Base-by-base conservation (phyloP, 2,113 vertebrate species). In the Brachirus orientalis region DNA sequence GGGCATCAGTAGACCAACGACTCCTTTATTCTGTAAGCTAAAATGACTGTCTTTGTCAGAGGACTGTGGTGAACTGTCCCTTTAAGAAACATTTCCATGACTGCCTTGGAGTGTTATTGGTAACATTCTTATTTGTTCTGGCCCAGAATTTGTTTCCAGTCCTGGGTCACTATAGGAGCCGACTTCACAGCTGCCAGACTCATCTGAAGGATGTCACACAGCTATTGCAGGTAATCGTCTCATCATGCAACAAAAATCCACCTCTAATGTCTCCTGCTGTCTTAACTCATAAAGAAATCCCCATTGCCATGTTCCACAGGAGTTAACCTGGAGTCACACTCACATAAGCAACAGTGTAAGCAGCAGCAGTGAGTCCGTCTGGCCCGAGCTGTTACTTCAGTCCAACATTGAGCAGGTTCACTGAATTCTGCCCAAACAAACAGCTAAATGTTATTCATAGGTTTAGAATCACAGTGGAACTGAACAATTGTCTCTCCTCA, bases 401-500 rank as follows among this genome's bases (percentile, higher is more conserved):
- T 70, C 84, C 51, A 93, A 90, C 86, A 91, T 89, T 10, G 88
- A 92, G 64, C 88, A 92, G 93, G 93, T 94, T 83, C 43, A 10
- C 13, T 59, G 2, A 40, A 22, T 33, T 48, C 0, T 18, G 12
- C 36, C 22, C 10, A 9, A 11, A 60, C 56, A 63, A 77, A 71
- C 45, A 56, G 16, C 56, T 40, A 8, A 20, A 36, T 28, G 48
- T n/a, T 43, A 44, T 68, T 61, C n/a, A n/a, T 56, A 10, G 12
- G 19, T 63, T 43, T 9, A 17, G 3, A 35, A 51, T 0, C 0
- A 7, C 41, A 10, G 10, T 18, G 36, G 43, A 19, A 61, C 19
- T 72, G 14, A 82, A 56, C n/a, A 56, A 75, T 3, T 46, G 6
- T 56, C n/a, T 72, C 60, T 72, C 9, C 0, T 45, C 4, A 3